A percentile compares a stretch with the other conserved stretches of the same genome.
phyloP scores from a whole-genome alignment of 2,888 invertebrate genomes.

The Acleris laterana region DNA sequence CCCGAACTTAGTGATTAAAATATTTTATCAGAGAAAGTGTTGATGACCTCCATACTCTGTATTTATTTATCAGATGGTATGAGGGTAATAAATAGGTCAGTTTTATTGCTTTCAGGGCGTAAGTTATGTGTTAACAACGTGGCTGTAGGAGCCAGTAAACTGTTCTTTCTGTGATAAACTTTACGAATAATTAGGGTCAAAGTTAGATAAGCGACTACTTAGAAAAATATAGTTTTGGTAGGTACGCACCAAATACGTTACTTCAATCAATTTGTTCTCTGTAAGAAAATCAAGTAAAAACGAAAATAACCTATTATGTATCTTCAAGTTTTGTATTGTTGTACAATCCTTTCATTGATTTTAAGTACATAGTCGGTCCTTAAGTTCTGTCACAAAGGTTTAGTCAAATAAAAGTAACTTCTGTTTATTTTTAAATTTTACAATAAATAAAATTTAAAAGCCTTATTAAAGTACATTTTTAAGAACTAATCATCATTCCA shows the following conservation, averaged over 20 bases:
- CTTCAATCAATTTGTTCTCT: too few relatives aligned
- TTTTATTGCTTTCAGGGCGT: constrained; percentile 65
- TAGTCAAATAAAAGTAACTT: too few relatives aligned
- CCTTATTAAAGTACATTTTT: too few relatives aligned
- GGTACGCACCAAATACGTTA: background rate
- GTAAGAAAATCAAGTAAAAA: too few relatives aligned
- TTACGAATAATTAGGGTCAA: constrained; percentile 32
- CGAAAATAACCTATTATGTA: too few relatives aligned
- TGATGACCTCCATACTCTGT: constrained; percentile 67
- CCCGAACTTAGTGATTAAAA: background rate
- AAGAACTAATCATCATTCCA: too few relatives aligned
- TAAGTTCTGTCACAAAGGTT: too few relatives aligned
- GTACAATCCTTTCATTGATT: too few relatives aligned
- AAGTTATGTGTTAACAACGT: constrained; percentile 63
- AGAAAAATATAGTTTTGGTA: background rate
- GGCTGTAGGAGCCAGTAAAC: constrained; percentile 58
- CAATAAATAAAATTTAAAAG: too few relatives aligned
- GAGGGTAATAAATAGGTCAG: constrained; percentile 75
- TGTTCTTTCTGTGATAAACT: constrained; percentile 45
- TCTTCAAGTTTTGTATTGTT: too few relatives aligned
- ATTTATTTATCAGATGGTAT: constrained; percentile 70
- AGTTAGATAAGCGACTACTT: constrained; percentile 13
- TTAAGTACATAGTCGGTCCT: too few relatives aligned
- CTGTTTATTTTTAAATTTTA: too few relatives aligned
- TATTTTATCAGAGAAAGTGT: constrained; percentile 57